Evolutionary conservation across 2,797 vertebrate species (phyloP), one percentile per base, ranked within the genome.

Genomic region (Phoxinus dragarum): DNA sequence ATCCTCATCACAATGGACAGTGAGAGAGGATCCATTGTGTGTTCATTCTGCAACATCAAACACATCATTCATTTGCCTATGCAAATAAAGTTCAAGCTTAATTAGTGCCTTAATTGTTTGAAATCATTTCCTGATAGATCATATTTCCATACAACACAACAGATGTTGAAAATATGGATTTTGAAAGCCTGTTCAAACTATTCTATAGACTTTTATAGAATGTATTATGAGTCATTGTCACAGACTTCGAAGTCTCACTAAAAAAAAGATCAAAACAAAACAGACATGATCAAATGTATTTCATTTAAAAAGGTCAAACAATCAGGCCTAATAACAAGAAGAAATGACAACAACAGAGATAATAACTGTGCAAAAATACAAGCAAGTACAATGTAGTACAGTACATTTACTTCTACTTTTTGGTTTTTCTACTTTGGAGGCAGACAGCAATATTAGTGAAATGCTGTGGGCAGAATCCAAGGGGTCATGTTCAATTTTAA

Each of bases 81-180:
- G 47, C 44, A 40, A 81, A 69, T 38, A 40, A 7, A 81, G 42
- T 38, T 66, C 6, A 74, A 11, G 31, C 42, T 52, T 74, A 83
- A 75, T n/a, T 23, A 73, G 38, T n/a, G 27, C 23, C 27, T 23
- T 12, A 72, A 64, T n/a, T 47, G 6, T 73, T 38, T 49, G 0
- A 38, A 74, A 61, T 11, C 17, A 49, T 27, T 27, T 44, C 31
- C 38, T 72, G 21, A 59, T 72, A 27, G 16, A 79, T 47, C 10
- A 66, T 34, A 67, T 34, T 56, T 40, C 6, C 34, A 76, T n/a
- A 56, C 21, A 54, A 23, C 34, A 59, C 34, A 40, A 40, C 9
- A 12, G 21, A n/a, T 56, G 52, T 38, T 56, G 6, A 78, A 42
- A 78, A 61, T 10, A 10, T 78, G 19, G 11, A 56, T 34, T 34